phyloP scores from a whole-genome alignment of 2,113 vertebrate species.

The Leptodactylus fuscus region DNA sequence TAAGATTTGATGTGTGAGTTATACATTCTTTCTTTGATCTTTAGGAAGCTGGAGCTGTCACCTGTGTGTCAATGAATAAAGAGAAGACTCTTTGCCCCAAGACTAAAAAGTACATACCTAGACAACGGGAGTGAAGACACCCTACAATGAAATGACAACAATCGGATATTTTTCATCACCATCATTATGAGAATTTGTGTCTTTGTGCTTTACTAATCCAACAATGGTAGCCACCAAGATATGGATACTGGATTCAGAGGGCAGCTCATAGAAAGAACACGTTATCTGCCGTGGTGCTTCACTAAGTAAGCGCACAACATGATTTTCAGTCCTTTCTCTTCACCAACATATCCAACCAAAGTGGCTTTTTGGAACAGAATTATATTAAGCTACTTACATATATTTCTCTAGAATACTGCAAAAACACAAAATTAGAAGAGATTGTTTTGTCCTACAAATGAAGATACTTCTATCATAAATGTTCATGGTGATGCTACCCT shows the following conservation, averaged over 20 bases:
- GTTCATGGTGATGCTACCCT: neutral
- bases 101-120: slow-evolving; percentile 60
- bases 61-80: slow-evolving; percentile 92
- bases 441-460: neutral
- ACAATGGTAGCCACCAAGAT: neutral
- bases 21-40: slow-evolving; percentile 58
- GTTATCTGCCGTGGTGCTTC: neutral
- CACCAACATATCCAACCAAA: neutral
- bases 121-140: slow-evolving; percentile 60
- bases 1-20: neutral
- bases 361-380: neutral
- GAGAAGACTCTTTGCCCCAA: slow-evolving; percentile 87
- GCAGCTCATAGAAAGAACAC: neutral
- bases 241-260: neutral
- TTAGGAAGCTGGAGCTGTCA: slow-evolving; percentile 98
- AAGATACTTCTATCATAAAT: too few species aligned
- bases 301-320: neutral
- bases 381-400: slow-evolving; percentile 5
- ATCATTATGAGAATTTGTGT: neutral
- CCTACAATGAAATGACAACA: slow-evolving; percentile 65
- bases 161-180: neutral
- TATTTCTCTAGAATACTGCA: neutral
- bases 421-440: neutral
- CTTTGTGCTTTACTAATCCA: neutral
- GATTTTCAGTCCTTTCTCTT: neutral